Base-by-base conservation (phyloP, 2,797 vertebrate genomes). In the Ficedula albicollis region DNA sequence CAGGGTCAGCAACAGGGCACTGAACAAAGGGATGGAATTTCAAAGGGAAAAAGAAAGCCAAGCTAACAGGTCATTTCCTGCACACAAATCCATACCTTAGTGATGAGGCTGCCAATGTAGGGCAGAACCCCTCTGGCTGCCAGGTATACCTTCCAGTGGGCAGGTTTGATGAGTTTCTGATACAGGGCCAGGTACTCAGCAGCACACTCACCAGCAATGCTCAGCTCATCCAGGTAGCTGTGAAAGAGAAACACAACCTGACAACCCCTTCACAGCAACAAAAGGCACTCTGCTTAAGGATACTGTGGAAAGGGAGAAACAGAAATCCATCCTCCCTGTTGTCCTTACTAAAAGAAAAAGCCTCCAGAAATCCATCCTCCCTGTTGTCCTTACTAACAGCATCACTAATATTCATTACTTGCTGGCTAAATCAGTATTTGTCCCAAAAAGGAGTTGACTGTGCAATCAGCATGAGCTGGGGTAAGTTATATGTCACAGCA, bases 111-210 rank as follows among this genome's bases (percentile, higher is more conserved):
- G 74, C 99, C 99, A 5, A 99, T 98, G 13, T 99, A 99, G 39
- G 99, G 99, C 92, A 99, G 98, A 94, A 99, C 99, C 6, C 99
- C 99, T 5, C 99, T 98, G 9, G 99, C 99, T 19, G 99, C 99
- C 87, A 99, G 97, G 97, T 99, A 99, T 87, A 99, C 98, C 94
- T 99, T 99, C 99, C 99, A 99, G 97, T 99, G 99, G 26, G 99
- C 98, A 0, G 99, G 99, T 86, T 99, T 99, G 97, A 99, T 99
- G 87, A 99, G 98, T 76, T 99, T 99, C 98, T 99, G 99, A 93
- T 99, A 99, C 78, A 99, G 98, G 13, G 98, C 98, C 92, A 99
- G 96, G 97, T 99, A 99, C 96, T 99, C 99, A 0, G 99, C 99
- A 0, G 99, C 99, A 97, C 99, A 99, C 90, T 99, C 99, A 2